phyloP scores from a whole-genome alignment of 37 sponge, comb jelly and placozoan genomes.

The Halisarca cf. caerulea region DNA sequence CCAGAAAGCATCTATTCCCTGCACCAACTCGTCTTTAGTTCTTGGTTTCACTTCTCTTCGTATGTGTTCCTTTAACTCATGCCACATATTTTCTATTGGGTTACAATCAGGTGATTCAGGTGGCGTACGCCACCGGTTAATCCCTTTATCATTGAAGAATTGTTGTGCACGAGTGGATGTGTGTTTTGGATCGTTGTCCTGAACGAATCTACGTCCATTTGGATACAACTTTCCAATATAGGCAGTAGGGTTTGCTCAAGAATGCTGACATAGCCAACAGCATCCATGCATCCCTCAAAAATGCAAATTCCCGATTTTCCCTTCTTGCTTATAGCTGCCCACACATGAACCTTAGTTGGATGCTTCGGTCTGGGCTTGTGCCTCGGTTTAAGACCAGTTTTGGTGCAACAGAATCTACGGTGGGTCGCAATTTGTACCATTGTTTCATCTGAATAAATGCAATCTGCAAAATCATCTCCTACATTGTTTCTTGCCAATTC shows the following conservation, averaged over 20 bases:
- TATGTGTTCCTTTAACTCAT: constrained; percentile 30
- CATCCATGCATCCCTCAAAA: constrained; percentile 24
- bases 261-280: constrained; percentile 7
- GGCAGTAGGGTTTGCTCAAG: constrained; percentile 21
- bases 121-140: constrained; percentile 38
- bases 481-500: constrained; percentile 13
- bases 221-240: constrained; percentile 13
- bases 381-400: constrained; percentile 2
- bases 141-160: constrained; percentile 8
- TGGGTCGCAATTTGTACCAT: constrained; percentile 43
- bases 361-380: constrained; percentile 27
- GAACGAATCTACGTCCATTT: constrained; percentile 26
- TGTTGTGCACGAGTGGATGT: constrained; percentile 8
- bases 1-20: constrained; percentile 11
- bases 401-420: constrained; percentile 32
- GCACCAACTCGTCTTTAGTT: constrained; percentile 4
- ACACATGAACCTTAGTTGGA: constrained; percentile 26
- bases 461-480: constrained; percentile 21
- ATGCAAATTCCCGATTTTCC: background rate
- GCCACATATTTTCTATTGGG: constrained; percentile 39
- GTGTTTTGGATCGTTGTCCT: constrained; percentile 32
- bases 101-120: constrained; percentile 39
- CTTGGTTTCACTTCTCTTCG: constrained; percentile 43
- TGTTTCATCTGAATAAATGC: constrained; percentile 28
- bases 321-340: constrained; percentile 27